Base-by-base conservation (phyloP, 2,888 invertebrate genomes). In the Drosophila pegasa region DNA sequence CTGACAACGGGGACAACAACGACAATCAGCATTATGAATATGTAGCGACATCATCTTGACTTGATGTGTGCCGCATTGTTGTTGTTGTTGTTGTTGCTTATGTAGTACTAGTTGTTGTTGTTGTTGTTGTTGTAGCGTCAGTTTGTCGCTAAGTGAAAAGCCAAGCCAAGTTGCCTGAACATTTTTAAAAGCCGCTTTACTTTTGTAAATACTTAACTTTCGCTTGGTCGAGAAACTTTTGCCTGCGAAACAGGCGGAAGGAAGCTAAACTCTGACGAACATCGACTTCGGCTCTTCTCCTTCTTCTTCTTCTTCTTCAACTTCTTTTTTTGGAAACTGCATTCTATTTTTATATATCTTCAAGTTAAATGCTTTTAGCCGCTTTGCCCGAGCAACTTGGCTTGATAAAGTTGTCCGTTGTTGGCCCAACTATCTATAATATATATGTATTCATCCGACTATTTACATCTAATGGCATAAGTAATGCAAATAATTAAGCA, bases 111-210 rank as follows among this genome's bases (percentile, higher is more conserved):
- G 37, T 37, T 37, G 55, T 57, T 55, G 38, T 51, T 31, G 27
- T 18, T 33, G 50, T 7, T 35, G 50, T 6, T 50, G 27, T n/a
- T 33, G 58, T n/a, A 29, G 64, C 58, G 58, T 52, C 51, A 59
- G 71, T 71, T 71, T 76, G 70, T 75, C 69, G 80, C 71, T 76
- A 76, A 84, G 84, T 78, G 76, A 82, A 85, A 80, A 80, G 75
- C 78, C 71, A 75, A 76, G 75, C 54, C 70, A 69, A 86, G 71
- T 80, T 74, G 73, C 68, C 68, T 60, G 69, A 86, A 74, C 78
- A 77, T 83, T 82, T 86, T 83, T 73, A 86, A 86, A 83, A 86
- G 86, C 86, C 72, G 85, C 85, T 85, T 85, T 84, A 68, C 87
- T 79, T 74, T 63, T 73, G 65, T 75, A 82, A 78, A 71, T 68